A percentile compares a stretch with the other conserved stretches of the same genome.
Evolutionary conservation across 2,888 invertebrate genomes (phyloP).

Genomic region (Chironomus riparius): DNA sequence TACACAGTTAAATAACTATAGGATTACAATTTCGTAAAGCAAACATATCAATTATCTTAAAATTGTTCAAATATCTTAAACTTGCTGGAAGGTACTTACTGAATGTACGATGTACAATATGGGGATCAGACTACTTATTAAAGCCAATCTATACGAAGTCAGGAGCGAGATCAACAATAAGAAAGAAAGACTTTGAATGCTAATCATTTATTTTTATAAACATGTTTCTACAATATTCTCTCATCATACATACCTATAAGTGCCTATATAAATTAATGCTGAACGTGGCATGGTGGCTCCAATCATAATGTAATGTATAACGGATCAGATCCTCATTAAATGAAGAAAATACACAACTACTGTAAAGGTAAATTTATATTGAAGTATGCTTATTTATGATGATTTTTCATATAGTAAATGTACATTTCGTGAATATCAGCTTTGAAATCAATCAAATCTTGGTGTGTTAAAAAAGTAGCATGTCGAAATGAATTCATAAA

Average conservation of each 20-base stretch:
- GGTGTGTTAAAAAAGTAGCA: not conserved
- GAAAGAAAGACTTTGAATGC: not conserved
- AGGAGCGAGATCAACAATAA: not conserved
- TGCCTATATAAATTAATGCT: not conserved
- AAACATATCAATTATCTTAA: constrained; percentile 2
- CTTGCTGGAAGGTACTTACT: not conserved
- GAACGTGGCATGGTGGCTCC: not conserved
- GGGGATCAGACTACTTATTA: not conserved
- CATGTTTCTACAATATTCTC: not conserved
- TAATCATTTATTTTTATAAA: not conserved
- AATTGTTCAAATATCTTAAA: not conserved
- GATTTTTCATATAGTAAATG: not conserved
- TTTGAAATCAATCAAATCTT: not conserved
- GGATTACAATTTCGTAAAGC: not conserved
- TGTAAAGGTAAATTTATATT: too few species aligned
- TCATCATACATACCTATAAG: not conserved
- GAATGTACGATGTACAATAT: not conserved
- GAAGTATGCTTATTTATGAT: not conserved
- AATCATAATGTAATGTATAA: not conserved
- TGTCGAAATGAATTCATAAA: not conserved
- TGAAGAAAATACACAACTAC: not conserved
- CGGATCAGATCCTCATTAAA: not conserved
- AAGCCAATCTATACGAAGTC: not conserved
- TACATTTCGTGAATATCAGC: not conserved
- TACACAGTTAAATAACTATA: not conserved